These are phyloP conservation scores for Avahi laniger DNA, from an alignment of 2,797 vertebrate species.

Conservation along the genomic window DNA sequence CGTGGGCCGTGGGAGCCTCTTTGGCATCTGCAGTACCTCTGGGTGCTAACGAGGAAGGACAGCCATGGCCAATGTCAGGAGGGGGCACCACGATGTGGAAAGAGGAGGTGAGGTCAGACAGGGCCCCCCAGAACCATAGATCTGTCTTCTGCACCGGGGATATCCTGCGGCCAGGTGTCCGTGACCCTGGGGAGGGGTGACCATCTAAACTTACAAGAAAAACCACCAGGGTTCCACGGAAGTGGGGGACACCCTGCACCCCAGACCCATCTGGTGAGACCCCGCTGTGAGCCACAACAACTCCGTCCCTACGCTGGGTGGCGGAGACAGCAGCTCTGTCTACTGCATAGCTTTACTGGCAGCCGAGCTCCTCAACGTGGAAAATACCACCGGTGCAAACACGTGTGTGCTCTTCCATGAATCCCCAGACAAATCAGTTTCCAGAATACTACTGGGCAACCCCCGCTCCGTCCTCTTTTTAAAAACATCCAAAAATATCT, in stretches of 20 bases:
- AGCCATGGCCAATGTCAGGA: neutral
- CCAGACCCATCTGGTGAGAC: rapidly evolving
- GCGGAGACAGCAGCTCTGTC: neutral
- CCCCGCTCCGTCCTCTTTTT: neutral
- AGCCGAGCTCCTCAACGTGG: neutral
- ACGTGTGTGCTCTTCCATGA: rapidly evolving
- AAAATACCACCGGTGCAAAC: neutral
- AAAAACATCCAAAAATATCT: neutral
- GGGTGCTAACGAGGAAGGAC: neutral
- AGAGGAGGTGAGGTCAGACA: neutral
- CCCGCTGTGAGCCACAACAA: rapidly evolving
- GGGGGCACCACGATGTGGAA: rapidly evolving
- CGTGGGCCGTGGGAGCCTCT: neutral
- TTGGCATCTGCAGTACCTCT: neutral
- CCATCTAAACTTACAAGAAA: neutral
- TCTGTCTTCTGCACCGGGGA: rapidly evolving
- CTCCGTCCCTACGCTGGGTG: rapidly evolving
- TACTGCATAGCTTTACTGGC: rapidly evolving
- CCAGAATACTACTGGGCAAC: neutral
- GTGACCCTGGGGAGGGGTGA: neutral
- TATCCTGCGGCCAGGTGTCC: rapidly evolving
- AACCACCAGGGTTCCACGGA: neutral
- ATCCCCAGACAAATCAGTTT: neutral
- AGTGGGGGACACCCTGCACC: rapidly evolving
- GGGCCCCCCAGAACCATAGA: rapidly evolving